phyloP scores from a whole-genome alignment of 2,888 invertebrate species.

The Rotaria sp. region DNA sequence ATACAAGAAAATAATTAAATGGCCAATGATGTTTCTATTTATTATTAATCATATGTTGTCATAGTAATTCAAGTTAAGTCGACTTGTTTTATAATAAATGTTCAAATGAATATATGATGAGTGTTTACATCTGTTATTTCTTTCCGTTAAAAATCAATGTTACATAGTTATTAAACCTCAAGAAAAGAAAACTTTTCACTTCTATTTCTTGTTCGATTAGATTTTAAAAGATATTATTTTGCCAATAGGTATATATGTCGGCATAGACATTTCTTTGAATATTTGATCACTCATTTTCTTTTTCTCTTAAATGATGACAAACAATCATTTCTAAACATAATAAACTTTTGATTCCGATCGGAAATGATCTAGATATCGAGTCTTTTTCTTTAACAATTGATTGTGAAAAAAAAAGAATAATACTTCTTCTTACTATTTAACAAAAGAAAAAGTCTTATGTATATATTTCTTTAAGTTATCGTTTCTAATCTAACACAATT shows the following conservation, averaged over 20 bases:
- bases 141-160: background rate
- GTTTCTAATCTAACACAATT: conserved; percentile 7
- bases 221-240: background rate
- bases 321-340: background rate
- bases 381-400: background rate
- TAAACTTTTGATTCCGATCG: conserved; percentile 21
- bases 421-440: background rate
- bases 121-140: background rate
- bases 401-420: background rate
- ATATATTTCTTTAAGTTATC: background rate
- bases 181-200: background rate
- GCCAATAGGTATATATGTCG: background rate
- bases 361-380: conserved; percentile 1
- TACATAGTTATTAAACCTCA: background rate
- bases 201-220: background rate
- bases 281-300: background rate
- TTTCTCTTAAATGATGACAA: background rate
- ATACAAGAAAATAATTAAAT: background rate
- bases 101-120: background rate
- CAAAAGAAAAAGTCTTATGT: background rate
- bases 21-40: background rate
- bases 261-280: background rate
- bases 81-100: background rate
- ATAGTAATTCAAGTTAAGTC: background rate
- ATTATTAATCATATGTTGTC: background rate